Evolutionary conservation across 2,113 vertebrate genomes (phyloP).

Genomic region (Menidia beryllina): DNA sequence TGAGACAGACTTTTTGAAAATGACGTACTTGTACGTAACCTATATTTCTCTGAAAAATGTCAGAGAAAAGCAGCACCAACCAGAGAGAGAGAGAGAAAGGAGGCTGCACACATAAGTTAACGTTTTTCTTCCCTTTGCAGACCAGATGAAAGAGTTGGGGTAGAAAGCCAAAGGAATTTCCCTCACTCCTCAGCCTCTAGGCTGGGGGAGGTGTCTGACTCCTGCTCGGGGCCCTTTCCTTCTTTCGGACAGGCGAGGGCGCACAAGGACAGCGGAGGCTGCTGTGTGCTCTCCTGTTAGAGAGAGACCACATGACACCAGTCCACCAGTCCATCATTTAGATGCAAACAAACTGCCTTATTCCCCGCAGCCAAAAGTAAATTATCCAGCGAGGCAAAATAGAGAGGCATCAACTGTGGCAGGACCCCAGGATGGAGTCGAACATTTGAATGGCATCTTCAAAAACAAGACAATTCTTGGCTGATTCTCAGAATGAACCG

Average conservation of each 20-base stretch:
- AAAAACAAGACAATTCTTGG: too few relatives aligned
- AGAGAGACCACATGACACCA: constrained; percentile 44
- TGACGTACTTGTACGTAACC: background rate
- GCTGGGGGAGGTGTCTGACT: constrained; percentile 29
- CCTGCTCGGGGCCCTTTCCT: constrained; percentile 51
- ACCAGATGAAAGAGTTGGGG: constrained; percentile 61
- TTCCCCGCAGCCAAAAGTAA: background rate
- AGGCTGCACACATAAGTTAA: background rate
- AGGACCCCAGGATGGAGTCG: too few relatives aligned
- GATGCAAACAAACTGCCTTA: background rate
- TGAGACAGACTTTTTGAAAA: background rate
- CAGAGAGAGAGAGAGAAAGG: background rate
- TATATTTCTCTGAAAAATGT: too few relatives aligned
- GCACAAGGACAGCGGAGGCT: constrained; percentile 83
- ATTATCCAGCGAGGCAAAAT: too few relatives aligned
- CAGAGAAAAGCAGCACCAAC: background rate
- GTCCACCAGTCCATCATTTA: constrained; percentile 13
- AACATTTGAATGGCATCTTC: too few relatives aligned
- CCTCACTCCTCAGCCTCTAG: constrained; percentile 41
- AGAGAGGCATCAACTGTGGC: too few relatives aligned
- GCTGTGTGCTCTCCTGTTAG: constrained; percentile 5
- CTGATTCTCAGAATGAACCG: too few relatives aligned
- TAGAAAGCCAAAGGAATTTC: constrained; percentile 76
- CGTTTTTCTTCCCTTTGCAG: constrained; percentile 27
- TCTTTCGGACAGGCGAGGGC: constrained; percentile 82